Percentiles rank a stretch among this genome's conserved stretches.
These are phyloP conservation scores for Bufo bufo DNA, from an alignment of 2,113 vertebrate genomes.

Conservation along the genomic window DNA sequence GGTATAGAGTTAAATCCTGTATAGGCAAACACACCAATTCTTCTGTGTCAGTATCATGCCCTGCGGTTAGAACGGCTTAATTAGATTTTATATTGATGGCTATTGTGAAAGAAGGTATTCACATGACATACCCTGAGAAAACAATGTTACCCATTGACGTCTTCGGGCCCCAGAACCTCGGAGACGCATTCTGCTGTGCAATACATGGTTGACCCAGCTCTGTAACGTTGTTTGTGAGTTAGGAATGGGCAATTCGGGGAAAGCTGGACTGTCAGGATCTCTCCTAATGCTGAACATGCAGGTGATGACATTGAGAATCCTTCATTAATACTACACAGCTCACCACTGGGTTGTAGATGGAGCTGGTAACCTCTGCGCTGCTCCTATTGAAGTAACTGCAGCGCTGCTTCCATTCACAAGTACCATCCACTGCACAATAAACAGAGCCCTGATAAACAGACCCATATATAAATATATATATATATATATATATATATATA, in stretches of 20 bases:
- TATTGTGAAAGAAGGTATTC: slow-evolving; percentile 9
- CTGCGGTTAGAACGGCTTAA: neutral
- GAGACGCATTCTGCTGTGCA: neutral
- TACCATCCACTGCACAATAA: too few relatives aligned
- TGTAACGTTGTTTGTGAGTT: neutral
- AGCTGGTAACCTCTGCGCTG: too few relatives aligned
- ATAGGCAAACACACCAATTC: neutral
- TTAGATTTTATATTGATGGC: neutral
- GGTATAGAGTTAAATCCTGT: slow-evolving; percentile 13
- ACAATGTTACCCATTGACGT: slow-evolving; percentile 23
- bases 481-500: too few relatives aligned
- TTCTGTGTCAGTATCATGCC: slow-evolving; percentile 20
- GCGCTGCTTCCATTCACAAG: too few relatives aligned
- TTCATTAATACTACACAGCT: too few relatives aligned
- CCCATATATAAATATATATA: too few relatives aligned
- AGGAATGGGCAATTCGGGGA: neutral
- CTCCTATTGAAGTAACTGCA: too few relatives aligned
- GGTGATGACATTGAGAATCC: neutral
- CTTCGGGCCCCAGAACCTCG: neutral
- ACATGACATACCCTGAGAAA: neutral
- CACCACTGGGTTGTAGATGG: too few relatives aligned
- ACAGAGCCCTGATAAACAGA: too few relatives aligned
- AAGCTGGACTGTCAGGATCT: neutral
- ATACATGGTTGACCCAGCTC: neutral
- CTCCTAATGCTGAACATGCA: too few relatives aligned